Evolutionary conservation across 2,888 invertebrate genomes (phyloP).

Genomic region (Gymnosoma rotundatum): DNA sequence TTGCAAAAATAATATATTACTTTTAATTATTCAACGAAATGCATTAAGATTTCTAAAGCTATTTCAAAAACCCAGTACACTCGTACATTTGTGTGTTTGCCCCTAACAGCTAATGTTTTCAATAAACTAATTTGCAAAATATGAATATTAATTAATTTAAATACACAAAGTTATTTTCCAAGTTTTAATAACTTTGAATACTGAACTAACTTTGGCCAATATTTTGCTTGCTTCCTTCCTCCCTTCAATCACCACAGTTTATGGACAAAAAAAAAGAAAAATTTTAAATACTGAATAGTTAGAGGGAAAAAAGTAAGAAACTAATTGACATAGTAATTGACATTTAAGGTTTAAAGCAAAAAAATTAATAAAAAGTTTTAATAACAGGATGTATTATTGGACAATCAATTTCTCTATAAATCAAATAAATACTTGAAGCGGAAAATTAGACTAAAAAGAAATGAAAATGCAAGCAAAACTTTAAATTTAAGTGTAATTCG

Average conservation of each 20-base stretch:
- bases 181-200: background rate
- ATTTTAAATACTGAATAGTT: background rate
- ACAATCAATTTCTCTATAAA: background rate
- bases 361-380: conserved; percentile 45
- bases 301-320: background rate
- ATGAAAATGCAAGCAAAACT: background rate
- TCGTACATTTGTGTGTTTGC: too few relatives aligned
- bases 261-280: background rate
- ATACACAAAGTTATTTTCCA: background rate
- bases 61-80: too few relatives aligned
- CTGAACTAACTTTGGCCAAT: conserved; percentile 1
- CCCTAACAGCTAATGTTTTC: too few relatives aligned
- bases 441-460: background rate
- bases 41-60: too few relatives aligned
- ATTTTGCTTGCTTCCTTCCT: background rate
- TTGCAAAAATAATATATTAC: too few relatives aligned
- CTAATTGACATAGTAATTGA: conserved; percentile 59
- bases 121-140: too few relatives aligned
- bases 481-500: too few relatives aligned
- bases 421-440: conserved; percentile 7
- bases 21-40: too few relatives aligned
- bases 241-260: background rate
- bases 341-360: conserved; percentile 32
- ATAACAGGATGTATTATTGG: conserved; percentile 18
- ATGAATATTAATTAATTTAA: too few relatives aligned